phyloP scores from a whole-genome alignment of 2,888 invertebrate species.

The Meteorus cinctellus region DNA sequence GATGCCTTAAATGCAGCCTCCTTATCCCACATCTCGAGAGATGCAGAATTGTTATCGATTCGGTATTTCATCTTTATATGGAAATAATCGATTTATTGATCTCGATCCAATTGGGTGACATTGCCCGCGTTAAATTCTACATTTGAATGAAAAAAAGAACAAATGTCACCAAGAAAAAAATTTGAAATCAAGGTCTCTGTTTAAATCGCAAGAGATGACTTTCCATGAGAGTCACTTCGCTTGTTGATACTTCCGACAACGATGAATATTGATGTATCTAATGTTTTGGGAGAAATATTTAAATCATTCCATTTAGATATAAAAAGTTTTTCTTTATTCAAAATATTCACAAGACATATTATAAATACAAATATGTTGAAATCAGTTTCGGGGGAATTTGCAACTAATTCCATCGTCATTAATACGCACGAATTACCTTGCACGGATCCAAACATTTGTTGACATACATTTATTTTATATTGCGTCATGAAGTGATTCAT shows the following conservation, averaged over 20 bases:
- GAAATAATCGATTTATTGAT: conserved; percentile 20
- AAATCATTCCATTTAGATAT: no score
- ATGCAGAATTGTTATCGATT: neutral
- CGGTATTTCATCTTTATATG: conserved; percentile 22
- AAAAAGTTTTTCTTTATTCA: no score
- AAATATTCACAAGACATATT: no score
- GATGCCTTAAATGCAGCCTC: conserved; percentile 35
- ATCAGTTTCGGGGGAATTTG: neutral
- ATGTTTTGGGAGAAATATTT: no score
- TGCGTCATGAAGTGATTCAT: conserved; percentile 39
- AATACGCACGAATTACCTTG: conserved; percentile 36
- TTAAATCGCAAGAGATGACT: no score
- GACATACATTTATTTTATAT: conserved; percentile 41
- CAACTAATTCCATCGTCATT: neutral
- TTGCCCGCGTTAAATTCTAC: neutral
- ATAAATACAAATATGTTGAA: neutral
- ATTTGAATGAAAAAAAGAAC: neutral
- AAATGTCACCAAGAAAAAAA: neutral
- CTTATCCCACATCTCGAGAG: conserved; percentile 26
- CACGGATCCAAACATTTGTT: conserved; percentile 23
- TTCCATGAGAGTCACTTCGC: no score
- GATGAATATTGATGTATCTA: no score
- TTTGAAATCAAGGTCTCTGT: no score
- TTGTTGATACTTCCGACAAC: no score
- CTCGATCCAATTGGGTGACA: neutral